Percentiles rank a stretch among this genome's conserved stretches.
phyloP scores from a whole-genome alignment of 2,113 vertebrate genomes.

The Cyprichromis sp. region DNA sequence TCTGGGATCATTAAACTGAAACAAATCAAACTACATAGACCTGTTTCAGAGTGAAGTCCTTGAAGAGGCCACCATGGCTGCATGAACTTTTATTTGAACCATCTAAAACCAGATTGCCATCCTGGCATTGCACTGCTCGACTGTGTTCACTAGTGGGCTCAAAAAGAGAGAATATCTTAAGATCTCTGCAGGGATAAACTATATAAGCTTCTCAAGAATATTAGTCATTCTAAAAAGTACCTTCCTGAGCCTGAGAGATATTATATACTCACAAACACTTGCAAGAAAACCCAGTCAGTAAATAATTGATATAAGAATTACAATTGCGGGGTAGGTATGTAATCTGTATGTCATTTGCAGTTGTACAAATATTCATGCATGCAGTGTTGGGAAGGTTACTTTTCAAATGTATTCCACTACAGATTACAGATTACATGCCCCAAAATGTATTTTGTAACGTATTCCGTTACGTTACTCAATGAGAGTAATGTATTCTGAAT shows the following conservation, averaged over 20 bases:
- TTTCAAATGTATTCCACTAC: neutral
- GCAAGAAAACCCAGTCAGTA: neutral
- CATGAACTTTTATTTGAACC: neutral
- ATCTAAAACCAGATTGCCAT: neutral
- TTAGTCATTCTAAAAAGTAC: neutral
- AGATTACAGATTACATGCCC: neutral
- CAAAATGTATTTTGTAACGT: neutral
- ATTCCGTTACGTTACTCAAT: rapidly evolving
- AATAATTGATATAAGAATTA: neutral
- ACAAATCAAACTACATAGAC: neutral
- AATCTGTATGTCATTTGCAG: neutral
- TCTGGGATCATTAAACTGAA: neutral
- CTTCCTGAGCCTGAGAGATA: neutral
- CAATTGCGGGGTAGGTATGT: neutral
- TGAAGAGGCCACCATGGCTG: neutral
- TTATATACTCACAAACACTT: neutral
- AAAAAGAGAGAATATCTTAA: neutral
- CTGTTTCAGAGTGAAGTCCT: neutral
- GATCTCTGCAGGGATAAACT: neutral
- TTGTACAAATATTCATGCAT: neutral
- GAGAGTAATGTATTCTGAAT: rapidly evolving
- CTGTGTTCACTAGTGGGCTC: neutral
- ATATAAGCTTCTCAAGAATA: neutral
- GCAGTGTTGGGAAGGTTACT: neutral
- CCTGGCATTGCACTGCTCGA: neutral